Evolutionary conservation across 2,888 invertebrate genomes (phyloP).

Genomic region (Eupithecia centaureata): DNA sequence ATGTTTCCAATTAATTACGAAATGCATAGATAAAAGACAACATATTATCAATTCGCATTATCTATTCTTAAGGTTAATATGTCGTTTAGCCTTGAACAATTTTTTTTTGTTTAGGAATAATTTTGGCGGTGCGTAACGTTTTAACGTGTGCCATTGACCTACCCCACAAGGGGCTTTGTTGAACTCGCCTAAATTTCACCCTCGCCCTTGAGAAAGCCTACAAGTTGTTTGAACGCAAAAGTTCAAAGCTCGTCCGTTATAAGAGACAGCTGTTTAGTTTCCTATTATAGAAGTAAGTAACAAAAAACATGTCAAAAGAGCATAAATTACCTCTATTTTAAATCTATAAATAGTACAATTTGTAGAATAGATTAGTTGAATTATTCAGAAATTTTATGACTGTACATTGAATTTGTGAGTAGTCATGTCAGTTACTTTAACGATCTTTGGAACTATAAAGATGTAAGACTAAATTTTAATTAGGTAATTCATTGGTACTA

Average conservation of each 20-base stretch:
- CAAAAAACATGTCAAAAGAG: not conserved
- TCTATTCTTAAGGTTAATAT: conserved; percentile 5
- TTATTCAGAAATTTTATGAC: not conserved
- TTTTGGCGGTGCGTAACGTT: conserved; percentile 7
- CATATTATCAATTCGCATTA: conserved; percentile 1
- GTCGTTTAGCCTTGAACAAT: conserved; percentile 11
- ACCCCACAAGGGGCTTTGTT: conserved; percentile 25
- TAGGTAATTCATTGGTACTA: not conserved
- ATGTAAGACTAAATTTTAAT: not conserved
- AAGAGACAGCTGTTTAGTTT: not conserved
- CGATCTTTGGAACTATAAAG: not conserved
- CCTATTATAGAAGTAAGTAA: not conserved
- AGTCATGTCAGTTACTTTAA: not conserved
- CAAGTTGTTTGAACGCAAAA: conserved; percentile 11
- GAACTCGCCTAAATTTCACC: conserved; percentile 23
- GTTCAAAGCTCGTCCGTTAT: not conserved
- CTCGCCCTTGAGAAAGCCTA: conserved; percentile 28
- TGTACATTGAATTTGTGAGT: conserved; percentile 5
- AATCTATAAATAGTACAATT: not conserved
- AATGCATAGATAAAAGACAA: not conserved
- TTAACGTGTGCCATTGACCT: conserved; percentile 28
- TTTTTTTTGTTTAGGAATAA: not conserved
- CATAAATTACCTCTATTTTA: not conserved
- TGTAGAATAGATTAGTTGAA: not conserved
- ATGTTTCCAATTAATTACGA: not conserved